Base-by-base conservation (phyloP, 2,113 vertebrate species). In the Labeo rohita region DNA sequence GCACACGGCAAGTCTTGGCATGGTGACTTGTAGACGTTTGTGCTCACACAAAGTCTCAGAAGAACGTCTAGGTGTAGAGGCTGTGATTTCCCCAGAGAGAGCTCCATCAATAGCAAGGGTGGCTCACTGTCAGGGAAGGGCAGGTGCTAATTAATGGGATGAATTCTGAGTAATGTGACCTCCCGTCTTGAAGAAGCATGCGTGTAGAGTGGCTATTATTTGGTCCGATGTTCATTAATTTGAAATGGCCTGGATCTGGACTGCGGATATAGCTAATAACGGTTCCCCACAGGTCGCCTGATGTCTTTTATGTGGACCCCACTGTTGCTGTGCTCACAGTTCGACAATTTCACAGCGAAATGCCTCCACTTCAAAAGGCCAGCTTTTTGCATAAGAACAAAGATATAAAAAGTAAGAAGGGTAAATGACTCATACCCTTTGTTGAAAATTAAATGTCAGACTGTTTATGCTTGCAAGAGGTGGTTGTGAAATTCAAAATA, bases 21-120 rank as follows among this genome's bases (percentile, higher is more conserved):
- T 90, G 92, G 50, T 54, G 88, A 54, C 88, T 89, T 86, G 50
- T 47, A 43, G 34, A 65, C 15, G 18, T 47, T 21, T 56, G 61
- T 56, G 77, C 18, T 59, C 68, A 34, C 23, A 78, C 34, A 75
- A 80, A 68, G 56, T 77, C 84, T 84, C n/a, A 45, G 23, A 68
- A 85, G 85, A 84, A 61, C 50, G 3, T 66, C 49, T 74, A 74
- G 63, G 78, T 83, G 87, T 86, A 76, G 65, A 85, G 85, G 85
- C 59, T 77, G 87, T 89, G 87, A 91, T 94, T 93, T 92, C 91
- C 90, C 90, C 73, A 21, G 90, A 86, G 87, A 74, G 36, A 73
- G 78, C 66, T 68, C 65, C 61, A 83, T 91, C 91, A 76, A 88
- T 13, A 86, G 65, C 82, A 76, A 23, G 12, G 18, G 52, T 54